Percentiles rank a stretch among this genome's conserved stretches.
These are phyloP conservation scores for Bufo gargarizans DNA, from an alignment of 2,113 vertebrate species.

Conservation along the genomic window DNA sequence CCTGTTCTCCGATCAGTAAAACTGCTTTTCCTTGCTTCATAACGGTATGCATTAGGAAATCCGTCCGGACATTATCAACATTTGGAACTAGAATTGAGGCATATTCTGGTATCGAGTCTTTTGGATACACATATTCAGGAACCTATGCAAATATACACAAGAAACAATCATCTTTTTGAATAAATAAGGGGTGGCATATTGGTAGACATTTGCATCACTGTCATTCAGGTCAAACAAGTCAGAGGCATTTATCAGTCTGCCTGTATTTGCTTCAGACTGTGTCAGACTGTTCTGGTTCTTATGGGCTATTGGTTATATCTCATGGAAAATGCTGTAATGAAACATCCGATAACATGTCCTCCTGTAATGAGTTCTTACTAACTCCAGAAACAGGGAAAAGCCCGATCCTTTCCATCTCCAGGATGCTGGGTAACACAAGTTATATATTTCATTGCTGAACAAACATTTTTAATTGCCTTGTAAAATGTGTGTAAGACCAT, in stretches of 20 bases:
- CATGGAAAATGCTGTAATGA: no score
- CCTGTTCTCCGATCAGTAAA: conserved; percentile 83
- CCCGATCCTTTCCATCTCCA: not conserved
- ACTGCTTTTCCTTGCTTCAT: conserved; percentile 83
- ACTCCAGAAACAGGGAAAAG: not conserved
- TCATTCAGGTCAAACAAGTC: no score
- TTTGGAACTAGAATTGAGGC: conserved; percentile 83
- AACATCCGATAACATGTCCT: not conserved
- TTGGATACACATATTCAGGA: conserved; percentile 79
- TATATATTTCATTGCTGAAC: not conserved
- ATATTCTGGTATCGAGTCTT: conserved; percentile 79
- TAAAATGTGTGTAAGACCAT: not conserved
- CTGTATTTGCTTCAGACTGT: no score
- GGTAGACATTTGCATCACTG: no score
- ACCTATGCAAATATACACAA: conserved; percentile 68
- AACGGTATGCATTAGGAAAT: conserved; percentile 78
- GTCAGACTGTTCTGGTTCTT: no score
- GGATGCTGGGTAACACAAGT: not conserved
- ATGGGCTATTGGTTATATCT: not conserved
- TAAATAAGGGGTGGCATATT: no score
- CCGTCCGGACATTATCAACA: conserved; percentile 81
- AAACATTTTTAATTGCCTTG: not conserved
- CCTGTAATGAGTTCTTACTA: not conserved
- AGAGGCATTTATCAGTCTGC: no score
- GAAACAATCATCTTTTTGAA: conserved; percentile 21